These are phyloP conservation scores for Trogon melanurus DNA, from an alignment of 2,113 vertebrate species.

Conservation along the genomic window DNA sequence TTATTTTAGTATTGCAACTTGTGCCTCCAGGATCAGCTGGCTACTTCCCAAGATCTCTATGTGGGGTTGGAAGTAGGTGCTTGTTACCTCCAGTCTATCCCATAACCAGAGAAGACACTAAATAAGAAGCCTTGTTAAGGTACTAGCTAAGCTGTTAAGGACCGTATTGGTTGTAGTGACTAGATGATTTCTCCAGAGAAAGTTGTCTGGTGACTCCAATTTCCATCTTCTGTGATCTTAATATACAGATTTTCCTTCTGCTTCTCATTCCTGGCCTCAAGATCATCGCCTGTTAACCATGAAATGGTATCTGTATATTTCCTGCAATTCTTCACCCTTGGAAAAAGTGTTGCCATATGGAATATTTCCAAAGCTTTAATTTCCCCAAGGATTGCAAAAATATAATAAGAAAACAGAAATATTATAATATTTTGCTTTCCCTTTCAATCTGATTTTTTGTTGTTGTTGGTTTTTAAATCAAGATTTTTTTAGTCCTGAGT, in stretches of 20 bases:
- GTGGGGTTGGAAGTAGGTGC: neutral
- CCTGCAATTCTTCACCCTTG: conserved; percentile 19
- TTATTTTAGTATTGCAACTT: neutral
- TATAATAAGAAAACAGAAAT: conserved; percentile 58
- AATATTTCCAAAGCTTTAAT: conserved; percentile 53
- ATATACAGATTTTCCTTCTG: neutral
- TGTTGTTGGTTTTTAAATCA: conserved; percentile 10
- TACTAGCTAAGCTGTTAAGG: neutral
- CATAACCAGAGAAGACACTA: neutral
- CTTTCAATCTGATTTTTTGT: conserved; percentile 30
- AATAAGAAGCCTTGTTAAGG: neutral
- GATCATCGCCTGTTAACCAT: conserved; percentile 11
- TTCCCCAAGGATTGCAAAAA: conserved; percentile 43
- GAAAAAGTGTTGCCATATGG: conserved; percentile 32
- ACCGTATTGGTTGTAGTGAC: neutral
- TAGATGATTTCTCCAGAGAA: neutral
- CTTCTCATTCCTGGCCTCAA: neutral
- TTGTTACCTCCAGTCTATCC: neutral
- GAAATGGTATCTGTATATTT: conserved; percentile 5
- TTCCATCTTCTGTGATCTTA: neutral
- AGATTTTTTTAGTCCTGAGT: neutral
- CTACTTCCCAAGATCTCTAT: neutral
- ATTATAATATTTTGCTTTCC: conserved; percentile 40
- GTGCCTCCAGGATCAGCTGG: neutral
- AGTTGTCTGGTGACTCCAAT: neutral